phyloP scores from a whole-genome alignment of 2,797 vertebrate genomes.

The Phalloptychus januarius region DNA sequence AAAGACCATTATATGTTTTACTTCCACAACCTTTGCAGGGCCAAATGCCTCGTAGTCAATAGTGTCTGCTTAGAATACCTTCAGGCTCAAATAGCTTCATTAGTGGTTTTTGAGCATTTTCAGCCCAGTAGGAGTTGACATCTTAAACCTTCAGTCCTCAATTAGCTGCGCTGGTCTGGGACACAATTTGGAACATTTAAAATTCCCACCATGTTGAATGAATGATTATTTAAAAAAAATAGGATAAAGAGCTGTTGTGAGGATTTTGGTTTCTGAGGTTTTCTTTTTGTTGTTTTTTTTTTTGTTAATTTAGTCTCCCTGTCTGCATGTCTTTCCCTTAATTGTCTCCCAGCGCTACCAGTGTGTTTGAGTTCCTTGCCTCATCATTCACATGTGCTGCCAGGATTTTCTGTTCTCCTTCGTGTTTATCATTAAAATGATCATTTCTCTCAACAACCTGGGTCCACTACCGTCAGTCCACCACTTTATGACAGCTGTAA shows the following conservation, averaged over 20 bases:
- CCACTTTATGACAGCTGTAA: background rate
- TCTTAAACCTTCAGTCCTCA: background rate
- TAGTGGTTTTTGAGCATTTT: background rate
- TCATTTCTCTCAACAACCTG: no score
- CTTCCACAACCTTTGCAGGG: background rate
- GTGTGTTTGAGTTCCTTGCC: no score
- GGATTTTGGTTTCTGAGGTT: no score
- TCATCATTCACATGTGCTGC: no score
- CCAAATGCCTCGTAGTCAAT: background rate
- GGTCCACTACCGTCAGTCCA: no score
- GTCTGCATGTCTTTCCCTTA: no score
- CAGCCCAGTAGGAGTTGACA: background rate
- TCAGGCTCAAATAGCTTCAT: background rate
- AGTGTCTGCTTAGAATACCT: background rate
- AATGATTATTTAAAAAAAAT: background rate
- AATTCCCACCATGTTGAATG: background rate
- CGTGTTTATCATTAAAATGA: no score
- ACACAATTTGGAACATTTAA: background rate
- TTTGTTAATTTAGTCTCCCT: no score
- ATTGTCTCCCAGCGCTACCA: no score
- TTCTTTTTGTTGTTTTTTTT: no score
- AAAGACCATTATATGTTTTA: background rate
- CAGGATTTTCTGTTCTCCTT: no score
- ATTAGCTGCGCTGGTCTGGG: background rate
- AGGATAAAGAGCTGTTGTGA: no score